These are phyloP conservation scores for Psittacus erithacus DNA, from an alignment of 2,113 vertebrate genomes.

Conservation along the genomic window DNA sequence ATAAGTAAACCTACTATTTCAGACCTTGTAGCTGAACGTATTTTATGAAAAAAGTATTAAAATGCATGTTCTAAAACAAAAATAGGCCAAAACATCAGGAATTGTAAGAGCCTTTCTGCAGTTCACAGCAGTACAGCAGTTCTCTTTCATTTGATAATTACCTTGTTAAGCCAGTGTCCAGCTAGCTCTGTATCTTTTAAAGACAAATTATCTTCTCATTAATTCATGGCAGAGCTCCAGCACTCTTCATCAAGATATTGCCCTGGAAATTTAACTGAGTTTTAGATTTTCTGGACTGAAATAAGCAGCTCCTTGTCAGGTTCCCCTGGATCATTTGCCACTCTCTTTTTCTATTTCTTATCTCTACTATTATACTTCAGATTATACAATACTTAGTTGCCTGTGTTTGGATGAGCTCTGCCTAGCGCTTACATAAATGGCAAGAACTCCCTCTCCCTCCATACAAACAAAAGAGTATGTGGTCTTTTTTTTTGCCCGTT, in stretches of 20 bases:
- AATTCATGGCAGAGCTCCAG: slow-evolving; percentile 4
- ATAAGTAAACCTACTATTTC: slow-evolving; percentile 44
- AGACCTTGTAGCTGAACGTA: not conserved
- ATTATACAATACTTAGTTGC: not conserved
- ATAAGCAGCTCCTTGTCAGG: not conserved
- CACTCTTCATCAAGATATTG: not conserved
- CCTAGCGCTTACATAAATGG: not conserved
- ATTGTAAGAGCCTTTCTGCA: slow-evolving; percentile 61
- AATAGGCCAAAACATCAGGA: slow-evolving; percentile 41
- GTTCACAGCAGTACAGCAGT: slow-evolving; percentile 40
- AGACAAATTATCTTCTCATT: slow-evolving; percentile 47
- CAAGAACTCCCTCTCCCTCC: not conserved
- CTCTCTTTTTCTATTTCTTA: not conserved
- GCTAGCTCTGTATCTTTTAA: slow-evolving; percentile 47
- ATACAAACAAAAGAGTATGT: not conserved
- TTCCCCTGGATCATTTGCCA: not conserved
- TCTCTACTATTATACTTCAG: not conserved
- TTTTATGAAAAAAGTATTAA: slow-evolving; percentile 60
- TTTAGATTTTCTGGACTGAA: not conserved
- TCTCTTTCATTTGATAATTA: slow-evolving; percentile 73
- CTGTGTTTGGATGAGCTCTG: not conserved
- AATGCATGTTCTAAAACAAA: slow-evolving; percentile 23
- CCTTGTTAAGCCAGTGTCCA: slow-evolving; percentile 63
- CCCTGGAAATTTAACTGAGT: slow-evolving; percentile 3
- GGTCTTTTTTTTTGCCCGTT: not conserved